Conservation (phyloP, 2,797 vertebrate genomes). For the Lepilemur septentrionalis region DNA sequence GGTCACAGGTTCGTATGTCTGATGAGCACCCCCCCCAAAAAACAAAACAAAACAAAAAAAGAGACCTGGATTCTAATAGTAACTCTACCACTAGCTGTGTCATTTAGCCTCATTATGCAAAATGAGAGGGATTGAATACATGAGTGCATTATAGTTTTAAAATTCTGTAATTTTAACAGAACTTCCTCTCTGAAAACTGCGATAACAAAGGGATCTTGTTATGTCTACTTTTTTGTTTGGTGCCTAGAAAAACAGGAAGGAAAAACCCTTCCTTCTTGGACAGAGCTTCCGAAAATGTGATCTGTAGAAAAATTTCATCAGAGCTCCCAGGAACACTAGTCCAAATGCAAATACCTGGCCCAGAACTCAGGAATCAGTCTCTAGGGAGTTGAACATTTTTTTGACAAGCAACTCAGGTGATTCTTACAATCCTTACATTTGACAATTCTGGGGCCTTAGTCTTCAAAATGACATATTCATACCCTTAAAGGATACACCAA, state of each 20-base stretch:
- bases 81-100: not conserved
- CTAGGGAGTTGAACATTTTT: not conserved
- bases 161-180: not conserved
- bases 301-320: not conserved
- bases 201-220: not conserved
- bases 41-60: not conserved
- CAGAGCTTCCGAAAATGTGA: not conserved
- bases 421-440: not conserved
- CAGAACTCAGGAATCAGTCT: not conserved
- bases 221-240: not conserved
- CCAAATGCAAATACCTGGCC: not conserved
- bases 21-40: not conserved
- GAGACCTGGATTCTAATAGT: not conserved
- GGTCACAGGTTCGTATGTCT: not conserved
- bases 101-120: constrained; percentile 19
- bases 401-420: not conserved
- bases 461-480: not conserved
- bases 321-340: not conserved
- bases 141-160: not conserved
- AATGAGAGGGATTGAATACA: not conserved
- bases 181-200: not conserved
- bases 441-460: not conserved
- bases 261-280: not conserved
- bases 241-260: not conserved
- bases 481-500: not conserved